Evolutionary conservation across 2,113 vertebrate species (phyloP).

Genomic region (Indicator indicator): DNA sequence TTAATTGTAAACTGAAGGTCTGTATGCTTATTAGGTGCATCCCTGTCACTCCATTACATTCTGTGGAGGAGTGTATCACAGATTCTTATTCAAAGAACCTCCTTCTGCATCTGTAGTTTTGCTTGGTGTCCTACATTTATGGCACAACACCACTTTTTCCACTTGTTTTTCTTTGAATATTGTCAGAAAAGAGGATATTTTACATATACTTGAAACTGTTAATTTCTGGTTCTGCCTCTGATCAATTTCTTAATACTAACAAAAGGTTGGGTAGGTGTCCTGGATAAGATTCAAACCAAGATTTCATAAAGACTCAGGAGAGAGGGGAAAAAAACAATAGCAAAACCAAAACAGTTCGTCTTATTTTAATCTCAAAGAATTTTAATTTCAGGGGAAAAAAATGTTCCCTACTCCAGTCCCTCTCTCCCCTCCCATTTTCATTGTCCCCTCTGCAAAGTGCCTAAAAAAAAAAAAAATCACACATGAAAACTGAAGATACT

Average conservation of each 20-base stretch:
- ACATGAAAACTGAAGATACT: background rate
- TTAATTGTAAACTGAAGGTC: background rate
- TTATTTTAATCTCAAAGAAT: background rate
- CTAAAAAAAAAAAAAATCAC: background rate
- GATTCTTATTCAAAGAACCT: background rate
- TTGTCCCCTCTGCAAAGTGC: background rate
- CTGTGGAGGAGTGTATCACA: background rate
- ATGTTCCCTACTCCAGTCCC: background rate
- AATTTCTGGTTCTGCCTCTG: background rate
- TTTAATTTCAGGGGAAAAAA: background rate
- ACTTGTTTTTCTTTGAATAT: background rate
- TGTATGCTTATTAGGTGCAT: background rate
- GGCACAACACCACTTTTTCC: background rate
- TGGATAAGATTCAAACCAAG: background rate
- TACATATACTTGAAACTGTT: background rate
- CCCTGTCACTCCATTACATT: background rate
- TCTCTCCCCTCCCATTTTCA: background rate
- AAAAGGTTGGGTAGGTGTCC: background rate
- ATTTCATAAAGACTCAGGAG: background rate
- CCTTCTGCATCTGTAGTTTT: background rate
- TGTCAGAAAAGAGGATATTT: background rate
- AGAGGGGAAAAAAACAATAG: background rate
- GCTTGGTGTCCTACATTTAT: background rate
- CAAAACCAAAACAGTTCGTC: background rate
- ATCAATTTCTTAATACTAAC: background rate